Evolutionary conservation across 1,140 invertebrate species (phyloP), one percentile per base, ranked within the genome.

Genomic region (Heterodera schachtii): DNA sequence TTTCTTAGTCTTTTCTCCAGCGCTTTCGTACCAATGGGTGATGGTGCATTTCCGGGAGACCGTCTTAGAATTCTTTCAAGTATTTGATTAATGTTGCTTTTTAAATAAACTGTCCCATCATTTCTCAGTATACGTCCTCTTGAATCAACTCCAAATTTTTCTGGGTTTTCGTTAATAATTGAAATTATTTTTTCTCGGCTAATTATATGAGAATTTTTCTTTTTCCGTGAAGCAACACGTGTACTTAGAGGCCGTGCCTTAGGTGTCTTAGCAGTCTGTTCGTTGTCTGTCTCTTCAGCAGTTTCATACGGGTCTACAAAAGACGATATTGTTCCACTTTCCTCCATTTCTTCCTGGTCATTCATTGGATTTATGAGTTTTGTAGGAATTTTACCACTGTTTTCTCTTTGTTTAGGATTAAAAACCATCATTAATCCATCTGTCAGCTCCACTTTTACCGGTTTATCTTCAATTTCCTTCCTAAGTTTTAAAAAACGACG

Each of bases 391-490:
- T 44, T 81, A 1, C n/a, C 9, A 79, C 19, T 21, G 3, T 80
- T 70, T 41, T 70, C 43, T 70, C 69, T 7, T 70, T 70, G 69
- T 44, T 41, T 41, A 8, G 69, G 69, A 2, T 41, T 70, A 13
- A 41, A 70, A 7, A 44, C 43, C 69, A 70, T 70, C 6, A 70
- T 7, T 41, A 2, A 70, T 0, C 69, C 69, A 70, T 41, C 41
- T 21, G 11, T 82, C 0, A 77, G 16, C 44, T 77, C n/a, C 4
- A 77, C 69, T n/a, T 9, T 44, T 44, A 81, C 44, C 0, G 79
- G 79, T 81, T 41, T 80, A 3, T 80, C 16, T 79, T 76, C 44
- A 11, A 16, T 21, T 16, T 80, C 79, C n/a, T 80, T 82, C 3
- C 79, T 5, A 44, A 80, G 13, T 41, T 80, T 79, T 46, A 80